Percentiles rank a stretch among this genome's conserved stretches.
These are phyloP conservation scores for Antedon mediterranea DNA, from an alignment of 53 echinoderm and acorn worm genomes.

Conservation along the genomic window DNA sequence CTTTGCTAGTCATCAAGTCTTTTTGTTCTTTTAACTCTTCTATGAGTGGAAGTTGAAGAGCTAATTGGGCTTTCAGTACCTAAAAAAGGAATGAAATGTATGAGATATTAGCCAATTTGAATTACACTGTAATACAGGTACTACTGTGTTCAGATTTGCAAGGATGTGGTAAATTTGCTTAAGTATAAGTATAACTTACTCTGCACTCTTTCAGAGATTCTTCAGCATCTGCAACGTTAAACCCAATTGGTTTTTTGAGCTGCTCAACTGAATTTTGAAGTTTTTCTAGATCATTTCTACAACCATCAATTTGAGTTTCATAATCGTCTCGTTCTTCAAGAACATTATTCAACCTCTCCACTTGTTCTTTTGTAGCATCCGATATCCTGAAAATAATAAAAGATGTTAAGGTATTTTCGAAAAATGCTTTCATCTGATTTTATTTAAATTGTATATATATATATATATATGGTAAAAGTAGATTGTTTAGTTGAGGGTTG, in stretches of 20 bases:
- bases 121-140: too few relatives aligned
- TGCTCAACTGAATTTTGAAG: neutral
- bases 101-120: too few relatives aligned
- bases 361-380: neutral
- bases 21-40: constrained; percentile 26
- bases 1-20: constrained; percentile 38
- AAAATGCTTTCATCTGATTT: too few relatives aligned
- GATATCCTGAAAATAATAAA: neutral
- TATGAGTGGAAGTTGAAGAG: constrained; percentile 38
- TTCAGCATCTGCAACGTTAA: neutral
- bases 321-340: constrained; percentile 35
- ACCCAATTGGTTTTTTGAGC: neutral
- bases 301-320: constrained; percentile 28
- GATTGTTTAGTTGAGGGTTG: too few relatives aligned
- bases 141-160: too few relatives aligned
- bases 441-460: too few relatives aligned
- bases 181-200: neutral
- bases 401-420: too few relatives aligned
- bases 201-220: neutral
- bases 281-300: constrained; percentile 11
- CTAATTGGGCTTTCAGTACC: constrained; percentile 42
- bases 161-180: too few relatives aligned
- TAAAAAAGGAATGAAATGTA: constrained; percentile 3
- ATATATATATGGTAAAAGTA: too few relatives aligned
- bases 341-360: constrained; percentile 15